Percentiles rank a stretch among this genome's conserved stretches.
Conservation (phyloP, 2,113 vertebrate species). For the Vombatus ursinus region DNA sequence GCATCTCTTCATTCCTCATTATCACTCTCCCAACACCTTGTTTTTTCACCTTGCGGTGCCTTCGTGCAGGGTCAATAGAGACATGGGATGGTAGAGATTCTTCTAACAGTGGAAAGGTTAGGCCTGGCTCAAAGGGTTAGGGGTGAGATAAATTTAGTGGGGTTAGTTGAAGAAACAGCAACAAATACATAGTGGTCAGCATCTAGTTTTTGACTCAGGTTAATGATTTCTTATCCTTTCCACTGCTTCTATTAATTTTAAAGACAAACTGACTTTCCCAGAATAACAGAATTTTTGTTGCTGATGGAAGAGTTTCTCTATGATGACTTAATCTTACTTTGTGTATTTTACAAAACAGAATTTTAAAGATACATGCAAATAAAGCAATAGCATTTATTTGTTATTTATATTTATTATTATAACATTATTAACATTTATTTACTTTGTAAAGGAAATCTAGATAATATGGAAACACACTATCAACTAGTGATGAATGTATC, state of each 20-base stretch:
- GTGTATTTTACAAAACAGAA: background rate
- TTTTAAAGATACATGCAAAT: background rate
- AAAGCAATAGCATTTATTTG: background rate
- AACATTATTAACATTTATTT: background rate
- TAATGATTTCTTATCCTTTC: background rate
- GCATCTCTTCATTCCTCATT: background rate
- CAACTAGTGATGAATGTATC: background rate
- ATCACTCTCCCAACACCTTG: background rate
- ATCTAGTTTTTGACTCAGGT: background rate
- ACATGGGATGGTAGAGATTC: background rate
- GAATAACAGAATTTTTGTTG: background rate
- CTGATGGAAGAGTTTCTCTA: background rate
- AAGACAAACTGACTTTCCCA: background rate
- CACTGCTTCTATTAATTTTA: background rate
- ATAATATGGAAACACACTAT: background rate
- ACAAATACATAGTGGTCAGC: background rate
- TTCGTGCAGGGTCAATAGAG: background rate
- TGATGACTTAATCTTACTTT: background rate
- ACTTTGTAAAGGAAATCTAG: background rate
- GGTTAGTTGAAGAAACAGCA: background rate
- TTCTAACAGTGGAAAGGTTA: background rate
- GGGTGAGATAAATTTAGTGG: background rate
- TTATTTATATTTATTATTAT: background rate
- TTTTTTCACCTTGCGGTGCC: background rate
- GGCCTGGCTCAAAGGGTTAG: background rate